Conservation (phyloP, 2,888 invertebrate species). For the Smittia sp. region DNA sequence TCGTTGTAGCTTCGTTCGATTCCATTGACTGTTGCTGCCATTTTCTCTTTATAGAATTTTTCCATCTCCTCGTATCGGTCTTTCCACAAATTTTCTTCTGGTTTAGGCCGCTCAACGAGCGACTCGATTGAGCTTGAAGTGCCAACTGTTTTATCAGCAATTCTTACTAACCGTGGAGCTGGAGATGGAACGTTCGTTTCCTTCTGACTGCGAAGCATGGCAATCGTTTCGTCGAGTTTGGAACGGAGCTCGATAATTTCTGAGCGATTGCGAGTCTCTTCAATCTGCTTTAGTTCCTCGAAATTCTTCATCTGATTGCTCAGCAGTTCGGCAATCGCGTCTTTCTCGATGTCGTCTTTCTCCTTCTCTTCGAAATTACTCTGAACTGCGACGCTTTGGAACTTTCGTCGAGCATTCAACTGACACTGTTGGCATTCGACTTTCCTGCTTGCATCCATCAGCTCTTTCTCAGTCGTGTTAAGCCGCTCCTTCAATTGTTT, state of each 20-base stretch:
- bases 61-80: not conserved
- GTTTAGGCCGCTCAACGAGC: not conserved
- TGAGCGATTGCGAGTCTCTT: conserved; percentile 26
- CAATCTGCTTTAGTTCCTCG: conserved; percentile 37
- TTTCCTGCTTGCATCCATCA: conserved; percentile 48
- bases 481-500: conserved; percentile 63
- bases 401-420: not conserved
- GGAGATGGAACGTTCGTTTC: not conserved
- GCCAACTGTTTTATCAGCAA: not conserved
- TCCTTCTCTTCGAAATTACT: conserved; percentile 44
- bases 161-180: not conserved
- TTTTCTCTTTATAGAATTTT: conserved; percentile 5
- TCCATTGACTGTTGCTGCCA: not conserved
- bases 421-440: conserved; percentile 35
- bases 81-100: conserved; percentile 35
- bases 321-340: conserved; percentile 26
- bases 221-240: conserved; percentile 38
- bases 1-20: not conserved
- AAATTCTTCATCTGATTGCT: conserved; percentile 38
- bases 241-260: conserved; percentile 41
- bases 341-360: conserved; percentile 42
- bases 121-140: not conserved
- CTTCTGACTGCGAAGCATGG: not conserved
- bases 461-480: conserved; percentile 60
- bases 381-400: conserved; percentile 43